phyloP scores from a whole-genome alignment of 2,888 invertebrate genomes.

The Lepetodrilus schrolli region DNA sequence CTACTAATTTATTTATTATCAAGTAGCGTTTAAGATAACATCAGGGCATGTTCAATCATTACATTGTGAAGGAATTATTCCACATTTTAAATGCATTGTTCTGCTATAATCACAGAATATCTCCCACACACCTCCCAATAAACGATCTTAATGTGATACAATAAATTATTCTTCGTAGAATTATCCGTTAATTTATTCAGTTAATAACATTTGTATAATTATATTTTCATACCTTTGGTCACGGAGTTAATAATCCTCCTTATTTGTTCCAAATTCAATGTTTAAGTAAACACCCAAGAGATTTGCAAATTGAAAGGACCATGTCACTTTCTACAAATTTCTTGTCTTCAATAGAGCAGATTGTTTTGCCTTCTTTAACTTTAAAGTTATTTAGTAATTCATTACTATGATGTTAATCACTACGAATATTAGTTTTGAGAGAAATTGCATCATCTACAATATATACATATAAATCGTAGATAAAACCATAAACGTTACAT shows the following conservation, averaged over 20 bases:
- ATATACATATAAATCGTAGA: neutral
- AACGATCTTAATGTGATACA: neutral
- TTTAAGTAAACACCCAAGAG: neutral
- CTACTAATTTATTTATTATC: too few species aligned
- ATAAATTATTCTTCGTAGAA: conserved; percentile 4
- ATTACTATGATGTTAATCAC: too few species aligned
- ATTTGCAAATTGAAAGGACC: neutral
- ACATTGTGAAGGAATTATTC: too few species aligned
- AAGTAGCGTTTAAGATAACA: too few species aligned
- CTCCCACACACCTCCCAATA: neutral
- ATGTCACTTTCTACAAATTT: neutral
- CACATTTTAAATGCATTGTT: too few species aligned
- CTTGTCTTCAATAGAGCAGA: neutral
- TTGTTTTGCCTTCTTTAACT: neutral
- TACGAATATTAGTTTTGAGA: neutral
- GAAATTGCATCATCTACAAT: neutral
- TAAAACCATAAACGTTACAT: too few species aligned
- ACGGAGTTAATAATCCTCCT: neutral
- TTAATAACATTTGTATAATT: neutral
- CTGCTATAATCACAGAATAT: too few species aligned
- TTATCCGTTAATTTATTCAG: neutral
- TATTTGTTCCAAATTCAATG: neutral
- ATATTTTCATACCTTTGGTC: too few species aligned
- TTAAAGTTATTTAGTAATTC: neutral
- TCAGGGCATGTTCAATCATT: too few species aligned